Base-by-base conservation (phyloP, 2,888 invertebrate genomes). In the Nomada goodeniana region DNA sequence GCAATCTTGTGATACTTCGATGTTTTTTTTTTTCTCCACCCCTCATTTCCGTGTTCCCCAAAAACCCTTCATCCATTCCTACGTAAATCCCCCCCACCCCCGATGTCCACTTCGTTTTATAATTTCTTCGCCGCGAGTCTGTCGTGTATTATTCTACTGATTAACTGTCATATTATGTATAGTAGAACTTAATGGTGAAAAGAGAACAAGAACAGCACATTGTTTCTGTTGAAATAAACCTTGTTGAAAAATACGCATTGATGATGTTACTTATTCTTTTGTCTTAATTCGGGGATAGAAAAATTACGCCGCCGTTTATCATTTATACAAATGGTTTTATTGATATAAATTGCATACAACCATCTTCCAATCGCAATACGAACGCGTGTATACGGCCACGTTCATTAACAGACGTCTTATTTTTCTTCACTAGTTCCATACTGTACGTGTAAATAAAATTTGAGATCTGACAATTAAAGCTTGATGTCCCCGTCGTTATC, bases 201-300 rank as follows among this genome's bases (percentile, higher is more conserved):
- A 92, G 91, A 92, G 89, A 91, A 88, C 91, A 91, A 91, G 88
- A 91, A 91, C 93, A 93, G 91, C 92, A 90, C 91, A 92, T 91
- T 92, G 92, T 93, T 93, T 93, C 92, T 92, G 92, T 93, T 93
- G 90, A 92, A 92, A 93, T 92, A 93, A 93, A 93, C 76, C 87
- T 91, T 92, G 93, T 93, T 93, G 89, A 92, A 91, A 92, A 92
- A 89, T 91, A 91, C 59, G 13, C 59, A 29, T 9, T 15, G 15
- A n/a, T 47, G 65, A 13, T 13, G 18, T 47, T 75, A 3, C 7
- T 44, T 61, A 36, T 9, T n/a, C n/a, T 20, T 10, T 1, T 7
- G 20, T 36, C 61, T 20, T 18, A 26, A 5, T n/a, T 60, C n/a
- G 13, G 15, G 2, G 18, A 11, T 13, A 15, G 29, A 44, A 7